phyloP scores from a whole-genome alignment of 2,888 invertebrate genomes.

The Tetragnatha montana region DNA sequence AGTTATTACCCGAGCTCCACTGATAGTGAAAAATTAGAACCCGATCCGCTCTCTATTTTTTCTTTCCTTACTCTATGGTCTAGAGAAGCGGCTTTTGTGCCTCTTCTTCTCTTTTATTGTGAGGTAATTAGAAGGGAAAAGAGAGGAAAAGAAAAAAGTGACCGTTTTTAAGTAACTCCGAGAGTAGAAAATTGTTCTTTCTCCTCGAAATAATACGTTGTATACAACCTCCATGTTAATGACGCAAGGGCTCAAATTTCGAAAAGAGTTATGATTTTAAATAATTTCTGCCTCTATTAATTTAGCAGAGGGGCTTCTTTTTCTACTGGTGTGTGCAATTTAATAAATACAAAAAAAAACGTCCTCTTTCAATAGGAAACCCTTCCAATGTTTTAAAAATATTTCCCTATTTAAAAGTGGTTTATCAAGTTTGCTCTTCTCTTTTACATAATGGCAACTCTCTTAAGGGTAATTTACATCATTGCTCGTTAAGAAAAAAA shows the following conservation, averaged over 20 bases:
- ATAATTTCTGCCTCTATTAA: background rate
- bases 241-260: background rate
- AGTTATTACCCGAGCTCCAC: too few species aligned
- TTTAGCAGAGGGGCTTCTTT: background rate
- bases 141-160: too few species aligned
- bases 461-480: too few species aligned
- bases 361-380: background rate
- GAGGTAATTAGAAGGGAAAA: conserved; percentile 42
- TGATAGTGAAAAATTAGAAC: too few species aligned
- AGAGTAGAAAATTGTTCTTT: conserved; percentile 30
- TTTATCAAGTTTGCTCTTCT: background rate
- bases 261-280: background rate
- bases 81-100: conserved; percentile 13
- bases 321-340: background rate
- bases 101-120: conserved; percentile 10
- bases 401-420: background rate
- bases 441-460: background rate
- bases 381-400: background rate
- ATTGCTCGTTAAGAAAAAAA: too few species aligned
- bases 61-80: too few species aligned
- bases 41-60: too few species aligned
- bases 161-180: conserved; percentile 39
- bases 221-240: conserved; percentile 33
- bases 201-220: conserved; percentile 36
- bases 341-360: background rate